phyloP scores from a whole-genome alignment of 2,888 invertebrate species.

The Escarpia spicata region DNA sequence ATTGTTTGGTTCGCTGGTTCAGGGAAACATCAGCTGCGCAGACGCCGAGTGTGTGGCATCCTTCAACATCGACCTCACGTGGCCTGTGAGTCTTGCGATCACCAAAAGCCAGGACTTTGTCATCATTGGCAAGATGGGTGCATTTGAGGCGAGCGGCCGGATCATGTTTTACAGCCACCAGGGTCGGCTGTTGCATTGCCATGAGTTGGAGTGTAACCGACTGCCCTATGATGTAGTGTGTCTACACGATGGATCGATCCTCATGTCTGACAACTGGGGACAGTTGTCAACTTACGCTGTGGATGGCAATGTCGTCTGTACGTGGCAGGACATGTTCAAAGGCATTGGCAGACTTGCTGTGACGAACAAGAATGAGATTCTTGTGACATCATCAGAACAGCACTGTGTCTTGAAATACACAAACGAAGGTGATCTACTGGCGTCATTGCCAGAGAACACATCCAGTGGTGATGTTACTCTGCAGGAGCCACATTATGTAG shows the following conservation, averaged over 20 bases:
- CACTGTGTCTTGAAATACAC: constrained; percentile 20
- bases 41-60: constrained; percentile 28
- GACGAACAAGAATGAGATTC: not conserved
- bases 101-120: constrained; percentile 31
- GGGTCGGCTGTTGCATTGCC: constrained; percentile 25
- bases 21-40: constrained; percentile 34
- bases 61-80: constrained; percentile 35
- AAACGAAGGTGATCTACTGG: constrained; percentile 23
- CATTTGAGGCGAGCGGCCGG: constrained; percentile 34
- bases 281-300: constrained; percentile 24
- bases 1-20: constrained; percentile 33
- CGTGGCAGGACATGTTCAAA: constrained; percentile 30
- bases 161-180: constrained; percentile 30
- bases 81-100: constrained; percentile 36
- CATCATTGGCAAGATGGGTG: constrained; percentile 37
- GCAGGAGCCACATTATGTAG: constrained; percentile 55
- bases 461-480: not conserved
- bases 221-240: constrained; percentile 30
- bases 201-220: constrained; percentile 27
- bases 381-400: constrained; percentile 18
- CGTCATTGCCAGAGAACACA: constrained; percentile 19
- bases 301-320: not conserved
- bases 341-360: constrained; percentile 32
- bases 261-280: constrained; percentile 34
- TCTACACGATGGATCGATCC: constrained; percentile 24